Evolutionary conservation across 2,888 invertebrate genomes (phyloP), one percentile per base, ranked within the genome.

Genomic region (Agrotis segetum): DNA sequence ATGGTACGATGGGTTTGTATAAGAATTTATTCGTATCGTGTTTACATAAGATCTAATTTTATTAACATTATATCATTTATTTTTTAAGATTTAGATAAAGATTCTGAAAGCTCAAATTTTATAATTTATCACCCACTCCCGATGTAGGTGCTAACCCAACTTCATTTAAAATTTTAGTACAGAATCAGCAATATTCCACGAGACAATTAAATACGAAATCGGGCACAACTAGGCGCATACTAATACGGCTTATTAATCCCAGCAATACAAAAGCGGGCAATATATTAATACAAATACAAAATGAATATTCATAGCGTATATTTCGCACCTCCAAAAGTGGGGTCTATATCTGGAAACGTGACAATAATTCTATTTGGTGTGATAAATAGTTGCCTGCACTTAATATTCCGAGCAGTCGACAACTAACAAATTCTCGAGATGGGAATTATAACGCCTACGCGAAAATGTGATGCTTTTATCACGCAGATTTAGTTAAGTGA

Each of bases 261-360:
- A 55, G 62, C 47, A 55, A 68, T 66, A 62, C 56, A 19, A 64
- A 67, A 40, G 40, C 16, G 52, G 73, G 53, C 53, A 62, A 82
- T 82, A 58, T 71, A 61, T 64, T 61, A 65, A 64, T 67, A 66
- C 58, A 81, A 71, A 70, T 71, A 66, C 7, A n/a, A 46, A 79
- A 75, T 75, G 72, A 85, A 80, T 83, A 83, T 85, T 85, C 77
- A 77, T 66, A 13, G 19, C 70, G 65, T 69, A 73, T 68, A 66
- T 71, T 55, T 61, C 59, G 46, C 63, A 67, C 68, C 67, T 63
- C 65, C 64, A 73, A 73, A 84, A 76, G 71, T 68, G 59, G 58
- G 65, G 49, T 66, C 55, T 82, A 63, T 74, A 83, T 77, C 67
- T 74, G 55, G 52, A 66, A 67, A 77, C 81, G 83, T 83, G 85